Conservation (phyloP, 2,888 invertebrate species). For the Papilio protenor region DNA sequence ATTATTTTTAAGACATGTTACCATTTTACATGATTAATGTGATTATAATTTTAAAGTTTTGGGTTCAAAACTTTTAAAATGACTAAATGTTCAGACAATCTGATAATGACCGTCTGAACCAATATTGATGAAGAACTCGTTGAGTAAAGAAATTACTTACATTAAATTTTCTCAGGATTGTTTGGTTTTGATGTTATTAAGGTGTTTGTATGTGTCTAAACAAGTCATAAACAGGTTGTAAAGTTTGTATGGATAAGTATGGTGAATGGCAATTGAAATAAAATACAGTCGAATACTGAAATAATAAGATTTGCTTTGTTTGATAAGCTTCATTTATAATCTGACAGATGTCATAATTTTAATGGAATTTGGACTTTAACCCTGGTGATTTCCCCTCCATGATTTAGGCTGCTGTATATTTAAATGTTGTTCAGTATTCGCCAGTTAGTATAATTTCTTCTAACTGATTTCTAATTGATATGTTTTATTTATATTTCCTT, state of each 20-base stretch:
- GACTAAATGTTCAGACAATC: not conserved
- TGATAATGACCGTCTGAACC: not conserved
- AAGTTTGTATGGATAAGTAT: not conserved
- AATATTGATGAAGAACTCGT: too few relatives aligned
- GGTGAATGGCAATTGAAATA: not conserved
- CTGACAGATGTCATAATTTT: too few relatives aligned
- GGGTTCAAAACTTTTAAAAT: not conserved
- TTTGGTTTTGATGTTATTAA: not conserved
- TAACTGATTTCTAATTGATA: not conserved
- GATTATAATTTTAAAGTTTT: not conserved
- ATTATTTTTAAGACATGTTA: conserved; percentile 31
- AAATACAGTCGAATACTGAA: not conserved
- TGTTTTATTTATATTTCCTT: not conserved
- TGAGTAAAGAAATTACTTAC: too few relatives aligned
- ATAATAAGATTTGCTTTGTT: too few relatives aligned
- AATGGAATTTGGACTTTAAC: too few relatives aligned
- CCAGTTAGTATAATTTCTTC: not conserved
- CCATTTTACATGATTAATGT: not conserved
- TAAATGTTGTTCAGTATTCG: too few relatives aligned
- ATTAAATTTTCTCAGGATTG: not conserved
- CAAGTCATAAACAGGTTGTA: not conserved
- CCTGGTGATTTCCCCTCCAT: too few relatives aligned
- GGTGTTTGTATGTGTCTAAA: not conserved
- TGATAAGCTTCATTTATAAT: too few relatives aligned
- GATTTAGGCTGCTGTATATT: too few relatives aligned